Base-by-base conservation (phyloP, 2,113 vertebrate species). In the Percopsis transmontana region DNA sequence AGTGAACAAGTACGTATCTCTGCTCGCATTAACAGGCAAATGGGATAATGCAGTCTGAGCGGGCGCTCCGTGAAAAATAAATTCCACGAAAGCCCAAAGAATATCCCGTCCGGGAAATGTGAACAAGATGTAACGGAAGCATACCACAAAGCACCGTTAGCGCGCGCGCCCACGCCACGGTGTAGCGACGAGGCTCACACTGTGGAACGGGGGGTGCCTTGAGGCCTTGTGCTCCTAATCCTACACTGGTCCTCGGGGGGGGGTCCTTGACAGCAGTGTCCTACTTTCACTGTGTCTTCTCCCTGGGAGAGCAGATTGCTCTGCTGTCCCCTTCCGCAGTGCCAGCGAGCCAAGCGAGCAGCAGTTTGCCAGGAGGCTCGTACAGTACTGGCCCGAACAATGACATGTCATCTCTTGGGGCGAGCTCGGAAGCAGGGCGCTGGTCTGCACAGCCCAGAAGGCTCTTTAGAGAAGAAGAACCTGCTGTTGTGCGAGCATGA, bases 221-320 rank as follows among this genome's bases (percentile, higher is more conserved):
- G 58, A 51, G 69, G 42, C 56, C 68, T 52, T 33, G 52, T 53
- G 47, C 2, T 21, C 5, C 52, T 75, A 23, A 65, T 80, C 50
- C 67, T 44, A n/a, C 6, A 3, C 14, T 40, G 67, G 13, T 21
- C 62, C 68, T 65, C 63, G 47, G 63, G 53, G 58, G 60, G 2
- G 45, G 54, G 59, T 60, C 59, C 56, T 68, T 57, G 64, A 72
- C 68, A 76, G 68, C 23, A 2, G 52, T 72, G 73, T 40, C 74
- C 64, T 70, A 27, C 59, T 84, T 77, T 79, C 62, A 73, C 40
- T 4, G 0, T 38, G 47, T 33, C 41, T 67, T 77, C 53, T n/a
- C 72, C 77, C 62, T 15, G 57, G 56, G 75, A 76, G 66, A 77
- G 66, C 66, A 58, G 63, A 77, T 72, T 52, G 57, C 61, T 66